Evolutionary conservation across 2,113 vertebrate species (phyloP), one percentile per base, ranked within the genome.

Genomic region (Oriolus oriolus): DNA sequence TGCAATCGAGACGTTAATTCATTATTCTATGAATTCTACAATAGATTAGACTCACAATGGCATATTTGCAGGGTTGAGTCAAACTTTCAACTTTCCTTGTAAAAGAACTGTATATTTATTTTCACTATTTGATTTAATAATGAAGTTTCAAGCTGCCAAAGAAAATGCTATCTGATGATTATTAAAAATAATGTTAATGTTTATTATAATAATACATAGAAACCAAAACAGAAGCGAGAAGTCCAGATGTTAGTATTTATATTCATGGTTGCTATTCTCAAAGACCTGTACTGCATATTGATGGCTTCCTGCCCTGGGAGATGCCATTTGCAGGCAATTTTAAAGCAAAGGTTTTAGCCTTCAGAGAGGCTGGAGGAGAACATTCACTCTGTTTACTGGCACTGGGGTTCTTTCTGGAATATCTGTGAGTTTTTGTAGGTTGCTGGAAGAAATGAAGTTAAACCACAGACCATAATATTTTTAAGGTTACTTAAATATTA

Each of bases 231-330:
- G 81, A 82, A 86, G 26, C 37, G 68, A 82, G 10, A 90, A 91
- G 50, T 63, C 74, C 89, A 96, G 93, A 85, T 96, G 95, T 83
- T 93, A 94, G 63, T 52, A 85, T 85, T 94, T 91, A 80, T 85
- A 95, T 94, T 96, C 87, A 85, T 50, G 27, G 59, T 26, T 83
- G 69, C 90, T 74, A 16, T 77, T 94, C 75, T 85, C 50, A 66
- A 87, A 95, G 88, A 78, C 30, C 44, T 1, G 2, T 56, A 54
- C 41, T 87, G 85, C 49, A 84, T 92, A 94, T 56, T 84, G 76
- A 96, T 89, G 76, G 64, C 57, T 95, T 94, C 93, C 82, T 94
- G 87, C 78, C 82, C 28, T 14, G 42, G 64, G 57, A 97, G 79
- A 87, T 75, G 19, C 44, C 27, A 64, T 90, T 69, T 86, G 18